A percentile compares a stretch with the other conserved stretches of the same genome.
These are phyloP conservation scores for Calliphora vomitoria DNA, from an alignment of 2,888 invertebrate species.

Conservation along the genomic window DNA sequence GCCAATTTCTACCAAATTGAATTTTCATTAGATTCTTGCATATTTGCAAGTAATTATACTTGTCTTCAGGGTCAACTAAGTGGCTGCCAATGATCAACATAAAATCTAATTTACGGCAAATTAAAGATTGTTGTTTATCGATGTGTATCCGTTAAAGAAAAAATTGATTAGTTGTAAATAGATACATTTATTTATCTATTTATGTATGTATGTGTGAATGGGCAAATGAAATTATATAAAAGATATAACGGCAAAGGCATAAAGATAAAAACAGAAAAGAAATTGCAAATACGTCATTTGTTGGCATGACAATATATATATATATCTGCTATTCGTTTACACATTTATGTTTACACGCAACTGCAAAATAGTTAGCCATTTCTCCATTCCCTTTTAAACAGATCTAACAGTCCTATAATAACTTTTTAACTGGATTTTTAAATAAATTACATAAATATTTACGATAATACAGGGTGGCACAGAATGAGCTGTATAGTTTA, in stretches of 20 bases:
- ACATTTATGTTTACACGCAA: background rate
- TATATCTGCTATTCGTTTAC: background rate
- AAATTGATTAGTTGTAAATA: conserved; percentile 44
- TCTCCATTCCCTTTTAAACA: too few species aligned
- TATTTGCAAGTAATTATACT: background rate
- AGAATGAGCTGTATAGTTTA: too few species aligned
- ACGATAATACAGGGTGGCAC: too few species aligned
- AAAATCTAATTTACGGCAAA: conserved; percentile 9
- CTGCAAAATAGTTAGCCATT: too few species aligned
- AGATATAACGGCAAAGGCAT: conserved; percentile 18
- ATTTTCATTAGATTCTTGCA: background rate
- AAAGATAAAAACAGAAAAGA: conserved; percentile 7
- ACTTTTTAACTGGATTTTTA: too few species aligned
- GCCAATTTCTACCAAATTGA: background rate
- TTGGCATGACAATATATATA: conserved; percentile 8
- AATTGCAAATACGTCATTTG: conserved; percentile 45
- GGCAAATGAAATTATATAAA: conserved; percentile 10
- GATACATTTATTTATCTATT: conserved; percentile 17
- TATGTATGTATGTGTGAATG: background rate
- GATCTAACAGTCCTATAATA: too few species aligned
- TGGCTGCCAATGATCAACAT: conserved; percentile 10
- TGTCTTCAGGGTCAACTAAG: conserved; percentile 4
- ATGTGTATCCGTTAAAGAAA: background rate
- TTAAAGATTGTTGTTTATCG: conserved; percentile 24
- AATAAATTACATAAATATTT: too few species aligned